Percentiles rank a stretch among this genome's conserved stretches.
Evolutionary conservation across 2,113 vertebrate species (phyloP).

Genomic region (Recurvirostra avosetta): DNA sequence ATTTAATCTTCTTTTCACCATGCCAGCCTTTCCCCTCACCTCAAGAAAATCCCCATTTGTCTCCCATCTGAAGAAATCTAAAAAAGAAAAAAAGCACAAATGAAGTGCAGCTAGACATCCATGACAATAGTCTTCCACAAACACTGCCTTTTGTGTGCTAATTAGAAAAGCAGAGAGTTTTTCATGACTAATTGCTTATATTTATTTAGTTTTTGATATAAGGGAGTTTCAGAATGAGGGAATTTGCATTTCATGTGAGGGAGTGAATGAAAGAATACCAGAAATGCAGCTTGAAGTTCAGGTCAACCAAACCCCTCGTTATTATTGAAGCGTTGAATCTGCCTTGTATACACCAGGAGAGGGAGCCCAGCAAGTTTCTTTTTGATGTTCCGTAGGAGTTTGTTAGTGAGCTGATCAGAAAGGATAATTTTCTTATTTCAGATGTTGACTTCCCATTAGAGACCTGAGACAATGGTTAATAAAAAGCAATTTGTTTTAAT

Average conservation of each 20-base stretch:
- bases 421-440: neutral
- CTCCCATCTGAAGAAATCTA: neutral
- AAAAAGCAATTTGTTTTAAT: neutral
- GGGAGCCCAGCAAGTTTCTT: conserved; percentile 24
- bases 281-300: neutral
- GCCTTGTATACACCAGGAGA: conserved; percentile 12
- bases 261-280: neutral
- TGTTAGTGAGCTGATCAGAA: neutral
- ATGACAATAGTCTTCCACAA: neutral
- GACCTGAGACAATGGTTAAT: neutral
- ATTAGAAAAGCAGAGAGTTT: neutral
- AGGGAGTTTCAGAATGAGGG: neutral
- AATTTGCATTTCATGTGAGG: neutral
- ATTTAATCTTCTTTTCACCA: neutral
- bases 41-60: neutral
- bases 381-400: neutral
- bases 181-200: neutral
- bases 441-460: neutral
- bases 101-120: neutral
- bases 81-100: neutral
- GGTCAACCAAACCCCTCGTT: neutral
- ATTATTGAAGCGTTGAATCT: neutral
- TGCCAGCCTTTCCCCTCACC: fast-evolving
- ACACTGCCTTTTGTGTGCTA: neutral
- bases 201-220: neutral